Evolutionary conservation across 35 echinoderm and acorn worm species (phyloP).

Genomic region (Eucidaris tribuloides): DNA sequence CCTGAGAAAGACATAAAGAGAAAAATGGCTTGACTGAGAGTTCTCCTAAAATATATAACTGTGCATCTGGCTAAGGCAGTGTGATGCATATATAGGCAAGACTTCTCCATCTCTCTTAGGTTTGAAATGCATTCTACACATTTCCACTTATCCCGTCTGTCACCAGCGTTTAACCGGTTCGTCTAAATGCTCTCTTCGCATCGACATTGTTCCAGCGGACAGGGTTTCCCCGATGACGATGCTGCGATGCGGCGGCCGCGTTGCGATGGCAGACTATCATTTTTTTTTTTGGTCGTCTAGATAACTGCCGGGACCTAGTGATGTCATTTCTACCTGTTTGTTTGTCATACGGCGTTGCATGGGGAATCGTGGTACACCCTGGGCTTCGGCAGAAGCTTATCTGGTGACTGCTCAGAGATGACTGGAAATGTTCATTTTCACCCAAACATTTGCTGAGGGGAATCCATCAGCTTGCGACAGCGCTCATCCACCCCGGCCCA

Average conservation of each 20-base stretch:
- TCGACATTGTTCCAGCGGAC: background rate
- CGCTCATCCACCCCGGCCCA: background rate
- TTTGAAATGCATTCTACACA: conserved; percentile 8
- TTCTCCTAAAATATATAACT: too few relatives aligned
- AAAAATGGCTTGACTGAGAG: too few relatives aligned
- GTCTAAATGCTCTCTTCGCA: background rate
- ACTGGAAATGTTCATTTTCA: conserved; percentile 29
- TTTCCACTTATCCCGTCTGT: conserved; percentile 6
- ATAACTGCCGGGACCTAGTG: background rate
- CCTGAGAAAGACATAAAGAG: too few relatives aligned
- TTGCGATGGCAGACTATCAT: background rate
- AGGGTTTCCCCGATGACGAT: too few relatives aligned
- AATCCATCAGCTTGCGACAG: conserved; percentile 19
- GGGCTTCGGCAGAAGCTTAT: conserved; percentile 18
- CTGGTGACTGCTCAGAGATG: background rate
- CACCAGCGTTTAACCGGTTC: background rate
- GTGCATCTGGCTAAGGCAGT: too few relatives aligned
- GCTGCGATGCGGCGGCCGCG: too few relatives aligned
- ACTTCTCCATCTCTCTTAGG: too few relatives aligned
- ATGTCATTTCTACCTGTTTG: background rate
- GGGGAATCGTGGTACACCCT: background rate
- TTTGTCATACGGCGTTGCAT: background rate
- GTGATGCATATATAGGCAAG: too few relatives aligned
- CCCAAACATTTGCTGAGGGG: conserved; percentile 25
- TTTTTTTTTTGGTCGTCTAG: background rate